Base-by-base conservation (phyloP, 2,113 vertebrate species). In the Otolemur garnettii region DNA sequence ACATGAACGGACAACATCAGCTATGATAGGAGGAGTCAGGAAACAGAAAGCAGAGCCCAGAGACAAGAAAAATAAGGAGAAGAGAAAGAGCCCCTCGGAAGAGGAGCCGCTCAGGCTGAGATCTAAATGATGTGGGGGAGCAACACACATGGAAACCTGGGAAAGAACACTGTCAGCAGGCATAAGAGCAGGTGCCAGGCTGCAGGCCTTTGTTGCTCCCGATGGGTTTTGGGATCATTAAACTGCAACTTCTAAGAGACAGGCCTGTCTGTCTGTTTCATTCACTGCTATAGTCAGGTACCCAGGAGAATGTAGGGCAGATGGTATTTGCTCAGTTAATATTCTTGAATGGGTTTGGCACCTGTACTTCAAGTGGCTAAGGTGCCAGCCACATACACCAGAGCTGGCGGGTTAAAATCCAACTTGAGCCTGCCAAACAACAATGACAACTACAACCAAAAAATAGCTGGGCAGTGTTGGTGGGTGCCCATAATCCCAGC, bases 61-160 rank as follows among this genome's bases (percentile, higher is more conserved):
- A 66, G 28, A 30, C 4, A 89, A 57, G 30, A 94, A 80, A n/a
- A 19, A 10, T 14, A 26, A 75, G 18, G 87, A 35, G 24, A 15
- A 33, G 28, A 68, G 57, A 33, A 38, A 87, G 35, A 21, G 33
- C 18, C n/a, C 87, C 55, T 80, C 4, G 57, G 74, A n/a, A 24
- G 68, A 84, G 35, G 33, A 77, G 42, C 28, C 4, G 2, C 35
- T 12, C 21, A 42, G 24, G 28, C 5, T 30, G 35, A 79, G 80
- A 71, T 38, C 71, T 62, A 55, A 26, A 72, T 4, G 35, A 57
- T 45, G 5, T 1, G 4, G 33, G 14, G n/a, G n/a, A 38, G 12
- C 0, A 1, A 21, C 1, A 6, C 30, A 33, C 2, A 11, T 3
- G 53, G 26, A 81, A 84, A 66, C 2, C 21, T 53, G 66, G 45